Percentiles rank a stretch among this genome's conserved stretches.
Conservation (phyloP, 2,797 vertebrate genomes). For the Sphaeramia orbicularis region DNA sequence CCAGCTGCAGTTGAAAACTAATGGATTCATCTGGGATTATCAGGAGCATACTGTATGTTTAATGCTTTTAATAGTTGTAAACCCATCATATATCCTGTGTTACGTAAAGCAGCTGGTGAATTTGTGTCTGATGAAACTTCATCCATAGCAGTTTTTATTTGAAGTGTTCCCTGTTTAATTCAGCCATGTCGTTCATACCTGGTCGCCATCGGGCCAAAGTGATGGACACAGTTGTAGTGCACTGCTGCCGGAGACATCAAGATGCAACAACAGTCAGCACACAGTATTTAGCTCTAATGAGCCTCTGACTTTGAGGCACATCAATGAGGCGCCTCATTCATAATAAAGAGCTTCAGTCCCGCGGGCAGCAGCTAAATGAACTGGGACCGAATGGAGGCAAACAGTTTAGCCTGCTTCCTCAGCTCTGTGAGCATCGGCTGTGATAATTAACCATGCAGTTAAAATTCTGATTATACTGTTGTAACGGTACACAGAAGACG, state of each 20-base stretch:
- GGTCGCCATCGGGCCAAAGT: slow-evolving; percentile 9
- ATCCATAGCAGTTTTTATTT: neutral
- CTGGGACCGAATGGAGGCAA: slow-evolving; percentile 74
- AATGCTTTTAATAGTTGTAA: slow-evolving; percentile 12
- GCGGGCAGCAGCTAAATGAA: slow-evolving; percentile 75
- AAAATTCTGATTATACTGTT: slow-evolving; percentile 24
- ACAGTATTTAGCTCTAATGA: slow-evolving; percentile 76
- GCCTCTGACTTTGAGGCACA: slow-evolving; percentile 75
- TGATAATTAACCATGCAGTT: slow-evolving; percentile 64
- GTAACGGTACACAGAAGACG: slow-evolving; percentile 16
- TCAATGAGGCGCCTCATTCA: slow-evolving; percentile 74
- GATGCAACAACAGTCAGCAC: slow-evolving; percentile 58
- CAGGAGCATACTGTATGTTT: neutral
- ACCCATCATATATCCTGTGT: slow-evolving; percentile 3
- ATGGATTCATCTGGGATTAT: slow-evolving; percentile 11
- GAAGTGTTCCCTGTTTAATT: neutral
- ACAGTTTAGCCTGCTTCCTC: slow-evolving; percentile 72
- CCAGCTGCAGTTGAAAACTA: slow-evolving; percentile 20
- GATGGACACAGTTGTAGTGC: slow-evolving; percentile 24
- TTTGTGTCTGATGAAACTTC: neutral
- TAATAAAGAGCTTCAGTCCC: slow-evolving; percentile 73
- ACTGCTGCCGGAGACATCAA: slow-evolving; percentile 52
- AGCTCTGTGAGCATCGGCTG: slow-evolving; percentile 48
- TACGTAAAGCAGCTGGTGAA: slow-evolving; percentile 7
- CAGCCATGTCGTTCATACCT: neutral